Evolutionary conservation across 2,797 vertebrate species (phyloP).

Genomic region (Channa striata): DNA sequence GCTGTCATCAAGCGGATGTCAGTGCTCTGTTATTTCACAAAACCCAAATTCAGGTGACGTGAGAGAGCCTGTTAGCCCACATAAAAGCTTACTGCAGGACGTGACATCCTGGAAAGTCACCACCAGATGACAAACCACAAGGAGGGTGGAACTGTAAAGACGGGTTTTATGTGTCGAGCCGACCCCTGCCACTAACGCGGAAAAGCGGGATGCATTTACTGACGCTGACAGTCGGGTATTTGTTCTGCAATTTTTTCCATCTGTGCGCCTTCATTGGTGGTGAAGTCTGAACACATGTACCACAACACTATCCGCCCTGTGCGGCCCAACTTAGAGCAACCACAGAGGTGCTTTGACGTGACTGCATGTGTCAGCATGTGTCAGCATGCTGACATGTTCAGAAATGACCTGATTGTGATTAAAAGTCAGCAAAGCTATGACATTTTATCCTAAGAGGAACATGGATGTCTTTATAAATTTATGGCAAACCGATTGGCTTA

Average conservation of each 20-base stretch:
- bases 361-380: neutral
- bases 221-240: slow-evolving; percentile 37
- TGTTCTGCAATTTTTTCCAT: slow-evolving; percentile 47
- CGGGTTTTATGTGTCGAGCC: slow-evolving; percentile 29
- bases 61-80: slow-evolving; percentile 24
- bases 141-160: slow-evolving; percentile 8
- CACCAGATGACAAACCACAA: slow-evolving; percentile 16
- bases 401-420: no score
- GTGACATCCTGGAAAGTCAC: slow-evolving; percentile 50
- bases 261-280: slow-evolving; percentile 5
- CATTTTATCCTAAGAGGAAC: no score
- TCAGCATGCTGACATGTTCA: no score
- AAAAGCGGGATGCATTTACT: slow-evolving; percentile 29
- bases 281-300: slow-evolving; percentile 12
- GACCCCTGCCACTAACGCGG: neutral
- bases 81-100: slow-evolving; percentile 42
- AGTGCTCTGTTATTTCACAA: slow-evolving; percentile 15
- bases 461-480: no score
- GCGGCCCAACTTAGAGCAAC: neutral
- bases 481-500: no score
- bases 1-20: slow-evolving; percentile 23
- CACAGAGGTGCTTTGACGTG: no score
- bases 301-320: neutral
- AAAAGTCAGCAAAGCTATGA: no score
- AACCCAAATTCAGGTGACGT: slow-evolving; percentile 13